Evolutionary conservation across 2,797 vertebrate species (phyloP).

Genomic region (Phalanger gymnotis): DNA sequence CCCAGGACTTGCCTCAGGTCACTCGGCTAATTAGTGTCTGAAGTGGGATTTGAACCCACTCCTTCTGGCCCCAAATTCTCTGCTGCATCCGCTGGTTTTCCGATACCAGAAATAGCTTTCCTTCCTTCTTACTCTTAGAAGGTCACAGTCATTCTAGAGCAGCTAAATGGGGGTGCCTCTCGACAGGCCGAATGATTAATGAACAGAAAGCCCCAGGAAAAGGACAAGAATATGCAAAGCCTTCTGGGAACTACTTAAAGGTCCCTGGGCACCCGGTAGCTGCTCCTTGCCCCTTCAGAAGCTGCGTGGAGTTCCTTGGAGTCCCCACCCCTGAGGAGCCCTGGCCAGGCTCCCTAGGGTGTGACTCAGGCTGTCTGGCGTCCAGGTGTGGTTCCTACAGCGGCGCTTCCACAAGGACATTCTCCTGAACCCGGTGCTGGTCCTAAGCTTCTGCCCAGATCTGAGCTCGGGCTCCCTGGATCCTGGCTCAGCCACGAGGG

Average conservation of each 20-base stretch:
- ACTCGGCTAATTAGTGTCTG: background rate
- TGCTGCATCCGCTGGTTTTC: background rate
- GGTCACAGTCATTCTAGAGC: background rate
- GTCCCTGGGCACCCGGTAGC: background rate
- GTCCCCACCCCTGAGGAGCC: background rate
- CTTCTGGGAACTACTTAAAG: background rate
- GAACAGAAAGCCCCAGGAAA: background rate
- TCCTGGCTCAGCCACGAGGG: constrained; percentile 91
- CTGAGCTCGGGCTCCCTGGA: constrained; percentile 85
- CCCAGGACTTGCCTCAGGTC: background rate
- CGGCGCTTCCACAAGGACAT: constrained; percentile 98
- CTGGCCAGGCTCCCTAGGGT: background rate
- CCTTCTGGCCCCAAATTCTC: background rate
- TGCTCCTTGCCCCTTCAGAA: background rate
- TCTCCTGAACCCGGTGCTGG: constrained; percentile 93
- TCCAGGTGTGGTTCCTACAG: constrained; percentile 93
- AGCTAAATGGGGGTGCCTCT: background rate
- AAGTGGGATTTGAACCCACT: background rate
- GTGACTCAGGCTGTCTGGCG: constrained; percentile 12
- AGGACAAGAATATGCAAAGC: background rate
- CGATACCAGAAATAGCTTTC: background rate
- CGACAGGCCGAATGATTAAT: background rate
- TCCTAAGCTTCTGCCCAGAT: constrained; percentile 96
- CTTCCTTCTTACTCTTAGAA: background rate
- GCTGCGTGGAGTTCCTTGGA: background rate